Evolutionary conservation across 2,113 vertebrate genomes (phyloP).

Genomic region (Boulengeromyrus knoepffleri): DNA sequence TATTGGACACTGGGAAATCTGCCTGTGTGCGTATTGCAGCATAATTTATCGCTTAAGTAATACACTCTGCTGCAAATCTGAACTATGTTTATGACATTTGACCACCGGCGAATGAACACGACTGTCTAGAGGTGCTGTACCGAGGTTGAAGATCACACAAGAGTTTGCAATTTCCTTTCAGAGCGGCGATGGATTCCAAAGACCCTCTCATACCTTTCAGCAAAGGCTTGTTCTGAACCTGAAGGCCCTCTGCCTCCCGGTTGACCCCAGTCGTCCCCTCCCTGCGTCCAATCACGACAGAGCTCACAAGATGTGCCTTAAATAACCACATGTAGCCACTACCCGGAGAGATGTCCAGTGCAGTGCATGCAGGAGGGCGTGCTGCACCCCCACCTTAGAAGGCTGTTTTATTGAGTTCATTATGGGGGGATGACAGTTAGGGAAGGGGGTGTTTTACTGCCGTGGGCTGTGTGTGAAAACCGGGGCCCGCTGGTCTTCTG

Average conservation of each 20-base stretch:
- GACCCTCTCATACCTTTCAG: neutral
- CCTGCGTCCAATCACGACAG: neutral
- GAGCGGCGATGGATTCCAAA: neutral
- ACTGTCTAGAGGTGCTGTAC: slow-evolving; percentile 10
- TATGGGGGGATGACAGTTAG: slow-evolving; percentile 57
- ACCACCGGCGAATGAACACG: neutral
- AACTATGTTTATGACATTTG: neutral
- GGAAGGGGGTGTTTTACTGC: slow-evolving; percentile 62
- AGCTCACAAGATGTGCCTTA: neutral
- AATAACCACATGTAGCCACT: neutral
- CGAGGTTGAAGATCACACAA: neutral
- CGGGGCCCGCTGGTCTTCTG: slow-evolving; percentile 53
- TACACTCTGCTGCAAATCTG: neutral
- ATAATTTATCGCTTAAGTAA: neutral
- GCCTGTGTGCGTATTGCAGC: neutral
- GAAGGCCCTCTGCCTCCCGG: neutral
- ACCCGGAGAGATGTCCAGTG: neutral
- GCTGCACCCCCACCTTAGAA: slow-evolving; percentile 30
- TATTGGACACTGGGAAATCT: neutral
- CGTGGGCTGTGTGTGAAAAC: slow-evolving; percentile 62
- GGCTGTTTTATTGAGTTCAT: slow-evolving; percentile 62
- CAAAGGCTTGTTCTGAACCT: neutral
- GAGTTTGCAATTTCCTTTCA: neutral
- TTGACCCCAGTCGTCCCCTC: neutral
- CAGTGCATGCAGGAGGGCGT: neutral